Evolutionary conservation across 2,113 vertebrate species (phyloP), one percentile per base, ranked within the genome.

Genomic region (Ptilonorhynchus violaceus): DNA sequence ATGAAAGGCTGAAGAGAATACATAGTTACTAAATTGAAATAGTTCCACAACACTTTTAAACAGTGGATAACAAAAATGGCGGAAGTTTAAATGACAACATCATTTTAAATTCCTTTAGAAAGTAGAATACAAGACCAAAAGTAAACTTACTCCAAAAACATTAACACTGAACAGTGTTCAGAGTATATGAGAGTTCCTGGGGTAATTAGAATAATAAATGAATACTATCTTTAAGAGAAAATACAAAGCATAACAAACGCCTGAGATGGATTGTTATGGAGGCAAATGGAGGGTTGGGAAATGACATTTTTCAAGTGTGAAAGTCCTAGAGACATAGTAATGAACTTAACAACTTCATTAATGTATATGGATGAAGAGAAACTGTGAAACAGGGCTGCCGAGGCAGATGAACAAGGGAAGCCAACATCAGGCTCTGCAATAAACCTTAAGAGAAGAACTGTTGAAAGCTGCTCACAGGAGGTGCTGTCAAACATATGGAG

Each of bases 201-300:
- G 7, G 8, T 68, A 15, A 85, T 64, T 10, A 42, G n/a, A 75
- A 19, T 87, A 95, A 97, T 63, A 87, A 79, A 82, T 64, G 15
- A 33, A 73, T 19, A 19, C 21, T 94, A 10, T 87, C 73, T 89
- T 95, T 89, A 88, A 92, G 85, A 78, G 30, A 87, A 96, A 95
- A 93, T 28, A 4, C 33, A 33, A 79, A 88, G 62, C 53, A n/a
- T 33, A 93, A 74, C 20, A 37, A 59, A 31, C 37, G 56, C 27
- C 83, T 88, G 53, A 67, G 16, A 31, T 46, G 77, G 87, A 30
- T 53, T 31, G 66, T 42, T 72, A 64, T 13, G 87, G 67, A 74
- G 42, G 20, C 49, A 75, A 12, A 44, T n/a, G 17, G 5, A 39
- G n/a, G 20, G 11, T 3, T 30, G 30, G n/a, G 23, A 82, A 85